A percentile compares a stretch with the other conserved stretches of the same genome.
Conservation (phyloP, 2,888 invertebrate species). For the Xestia ashworthii region DNA sequence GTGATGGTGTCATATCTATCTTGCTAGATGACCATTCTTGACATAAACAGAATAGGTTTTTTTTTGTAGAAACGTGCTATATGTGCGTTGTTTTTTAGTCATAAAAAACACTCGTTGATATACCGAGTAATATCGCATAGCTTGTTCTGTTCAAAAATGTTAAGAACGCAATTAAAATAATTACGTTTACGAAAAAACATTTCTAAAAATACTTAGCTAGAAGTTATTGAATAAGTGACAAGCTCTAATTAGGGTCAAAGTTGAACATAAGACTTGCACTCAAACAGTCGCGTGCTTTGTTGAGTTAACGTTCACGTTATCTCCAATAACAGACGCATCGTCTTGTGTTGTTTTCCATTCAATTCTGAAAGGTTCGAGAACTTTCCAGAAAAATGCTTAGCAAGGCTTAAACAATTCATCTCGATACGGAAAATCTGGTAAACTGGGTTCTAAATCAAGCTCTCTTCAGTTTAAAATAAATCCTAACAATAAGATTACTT, state of each 20-base stretch:
- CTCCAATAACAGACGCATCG: conserved; percentile 10
- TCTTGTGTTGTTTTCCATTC: conserved; percentile 33
- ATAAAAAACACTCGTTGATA: not conserved
- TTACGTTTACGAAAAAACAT: not conserved
- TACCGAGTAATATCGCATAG: not conserved
- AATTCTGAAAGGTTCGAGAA: conserved; percentile 35
- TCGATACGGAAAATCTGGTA: not conserved
- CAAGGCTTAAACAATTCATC: not conserved
- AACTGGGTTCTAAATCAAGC: not conserved
- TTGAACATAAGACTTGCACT: conserved; percentile 14
- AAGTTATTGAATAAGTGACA: conserved; percentile 33
- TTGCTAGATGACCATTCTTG: not conserved
- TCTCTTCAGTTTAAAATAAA: not conserved
- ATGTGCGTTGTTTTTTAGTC: not conserved
- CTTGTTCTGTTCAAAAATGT: not conserved
- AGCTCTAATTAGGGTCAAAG: conserved; percentile 34
- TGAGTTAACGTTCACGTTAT: conserved; percentile 11
- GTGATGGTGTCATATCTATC: conserved; percentile 5
- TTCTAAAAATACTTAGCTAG: conserved; percentile 28
- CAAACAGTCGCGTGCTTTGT: conserved; percentile 33
- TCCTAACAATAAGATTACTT: conserved; percentile 20
- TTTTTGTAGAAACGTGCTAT: not conserved
- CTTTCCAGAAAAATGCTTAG: conserved; percentile 20
- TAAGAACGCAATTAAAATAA: not conserved
- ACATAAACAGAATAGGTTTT: not conserved